phyloP scores from a whole-genome alignment of 2,113 vertebrate genomes.

The Ammodytes dubius region DNA sequence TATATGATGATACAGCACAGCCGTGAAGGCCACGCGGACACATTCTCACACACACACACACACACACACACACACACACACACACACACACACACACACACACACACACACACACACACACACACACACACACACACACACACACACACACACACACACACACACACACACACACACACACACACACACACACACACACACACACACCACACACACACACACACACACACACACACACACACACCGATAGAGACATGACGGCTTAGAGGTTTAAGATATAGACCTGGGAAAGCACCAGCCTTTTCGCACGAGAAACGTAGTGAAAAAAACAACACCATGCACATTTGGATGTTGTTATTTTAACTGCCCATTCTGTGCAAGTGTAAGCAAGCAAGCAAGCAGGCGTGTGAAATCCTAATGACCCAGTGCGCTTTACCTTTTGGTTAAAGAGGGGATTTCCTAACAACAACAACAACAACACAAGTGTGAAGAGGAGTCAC shows the following conservation, averaged over 20 bases:
- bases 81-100: slow-evolving; percentile 14
- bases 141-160: slow-evolving; percentile 20
- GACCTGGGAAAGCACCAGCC: slow-evolving; percentile 27
- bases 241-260: slow-evolving; percentile 26
- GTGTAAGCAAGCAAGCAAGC: slow-evolving; percentile 8
- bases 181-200: slow-evolving; percentile 17
- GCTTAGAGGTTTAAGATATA: slow-evolving; percentile 17
- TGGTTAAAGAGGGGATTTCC: slow-evolving; percentile 40
- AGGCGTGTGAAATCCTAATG: slow-evolving; percentile 23
- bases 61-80: slow-evolving; percentile 20
- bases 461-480: slow-evolving; percentile 37
- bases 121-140: slow-evolving; percentile 21
- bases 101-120: slow-evolving; percentile 18
- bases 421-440: slow-evolving; percentile 16
- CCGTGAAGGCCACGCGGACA: neutral
- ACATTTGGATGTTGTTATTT: slow-evolving; percentile 25
- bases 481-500: slow-evolving; percentile 16
- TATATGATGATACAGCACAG: neutral
- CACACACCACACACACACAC: slow-evolving; percentile 8
- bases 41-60: slow-evolving; percentile 15
- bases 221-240: slow-evolving; percentile 7
- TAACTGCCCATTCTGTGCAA: slow-evolving; percentile 22
- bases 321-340: neutral
- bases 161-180: slow-evolving; percentile 14
- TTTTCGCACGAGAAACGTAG: neutral